phyloP scores from a whole-genome alignment of 2,797 vertebrate species.

The Brachyalestes nurse region DNA sequence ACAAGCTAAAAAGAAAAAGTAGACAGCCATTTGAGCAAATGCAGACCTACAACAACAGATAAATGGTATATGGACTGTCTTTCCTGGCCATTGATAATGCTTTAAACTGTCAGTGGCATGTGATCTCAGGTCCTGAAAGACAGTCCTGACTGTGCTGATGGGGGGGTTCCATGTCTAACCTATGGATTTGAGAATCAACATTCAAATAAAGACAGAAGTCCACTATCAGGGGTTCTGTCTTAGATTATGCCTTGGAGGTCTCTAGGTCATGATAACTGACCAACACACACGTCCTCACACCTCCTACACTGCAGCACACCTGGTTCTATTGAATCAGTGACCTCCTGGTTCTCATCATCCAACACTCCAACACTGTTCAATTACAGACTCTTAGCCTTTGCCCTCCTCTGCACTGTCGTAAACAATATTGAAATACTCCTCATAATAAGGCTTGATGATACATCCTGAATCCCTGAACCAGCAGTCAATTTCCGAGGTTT shows the following conservation, averaged over 20 bases:
- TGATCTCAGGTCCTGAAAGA: constrained; percentile 68
- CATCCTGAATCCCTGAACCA: constrained; percentile 24
- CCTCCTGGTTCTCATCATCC: constrained; percentile 62
- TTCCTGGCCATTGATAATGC: constrained; percentile 71
- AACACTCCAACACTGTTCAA: constrained; percentile 68
- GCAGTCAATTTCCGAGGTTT: neutral
- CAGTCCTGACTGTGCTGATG: constrained; percentile 60
- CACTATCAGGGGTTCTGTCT: constrained; percentile 10
- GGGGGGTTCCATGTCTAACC: neutral
- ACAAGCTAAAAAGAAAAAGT: constrained; percentile 46
- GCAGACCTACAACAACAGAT: constrained; percentile 72
- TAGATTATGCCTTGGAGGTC: constrained; percentile 59
- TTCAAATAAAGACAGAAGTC: neutral
- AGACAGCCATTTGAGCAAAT: constrained; percentile 63
- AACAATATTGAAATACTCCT: constrained; percentile 60
- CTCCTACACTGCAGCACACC: constrained; percentile 29
- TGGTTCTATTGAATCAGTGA: constrained; percentile 47
- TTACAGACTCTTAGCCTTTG: constrained; percentile 73
- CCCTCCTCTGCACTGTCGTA: constrained; percentile 61
- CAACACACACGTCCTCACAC: neutral
- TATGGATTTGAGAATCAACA: neutral
- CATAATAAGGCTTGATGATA: constrained; percentile 37
- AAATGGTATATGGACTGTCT: constrained; percentile 66
- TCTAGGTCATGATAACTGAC: constrained; percentile 29
- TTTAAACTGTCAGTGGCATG: constrained; percentile 62